Evolutionary conservation across 2,113 vertebrate genomes (phyloP).

Genomic region (Hypocryptadius cinnamomeus): DNA sequence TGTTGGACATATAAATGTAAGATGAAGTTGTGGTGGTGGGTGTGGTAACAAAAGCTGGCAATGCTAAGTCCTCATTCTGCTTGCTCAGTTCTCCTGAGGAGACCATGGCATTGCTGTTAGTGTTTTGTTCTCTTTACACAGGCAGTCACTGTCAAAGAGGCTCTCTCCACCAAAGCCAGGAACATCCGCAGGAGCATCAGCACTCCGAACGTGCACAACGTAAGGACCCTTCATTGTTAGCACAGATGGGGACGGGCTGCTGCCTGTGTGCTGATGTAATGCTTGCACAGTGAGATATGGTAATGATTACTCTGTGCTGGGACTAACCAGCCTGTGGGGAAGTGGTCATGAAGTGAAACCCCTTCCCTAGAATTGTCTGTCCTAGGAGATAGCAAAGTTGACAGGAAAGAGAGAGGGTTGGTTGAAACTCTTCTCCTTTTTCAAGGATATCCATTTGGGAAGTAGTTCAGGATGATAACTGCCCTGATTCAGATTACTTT

Average conservation of each 20-base stretch:
- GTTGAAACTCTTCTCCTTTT: not conserved
- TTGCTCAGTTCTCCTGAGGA: not conserved
- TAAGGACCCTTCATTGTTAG: conserved; percentile 58
- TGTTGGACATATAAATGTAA: rapidly evolving
- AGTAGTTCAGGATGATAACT: not conserved
- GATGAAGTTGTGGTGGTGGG: not conserved
- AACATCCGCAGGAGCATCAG: conserved; percentile 92
- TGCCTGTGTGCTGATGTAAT: not conserved
- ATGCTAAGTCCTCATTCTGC: not conserved
- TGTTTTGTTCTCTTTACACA: conserved; percentile 7
- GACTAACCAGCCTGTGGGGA: not conserved
- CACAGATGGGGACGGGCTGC: not conserved
- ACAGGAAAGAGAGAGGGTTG: not conserved
- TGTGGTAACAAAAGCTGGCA: not conserved
- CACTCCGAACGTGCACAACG: conserved; percentile 89
- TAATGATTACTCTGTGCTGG: not conserved
- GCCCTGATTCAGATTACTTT: not conserved
- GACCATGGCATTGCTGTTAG: not conserved
- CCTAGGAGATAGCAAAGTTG: not conserved
- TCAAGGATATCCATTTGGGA: not conserved
- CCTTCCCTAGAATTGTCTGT: not conserved
- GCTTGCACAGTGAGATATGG: rapidly evolving
- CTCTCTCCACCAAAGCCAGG: conserved; percentile 81
- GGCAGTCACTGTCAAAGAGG: conserved; percentile 94
- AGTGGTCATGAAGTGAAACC: not conserved